phyloP scores from a whole-genome alignment of 2,797 vertebrate genomes.

The Macropodus opercularis region DNA sequence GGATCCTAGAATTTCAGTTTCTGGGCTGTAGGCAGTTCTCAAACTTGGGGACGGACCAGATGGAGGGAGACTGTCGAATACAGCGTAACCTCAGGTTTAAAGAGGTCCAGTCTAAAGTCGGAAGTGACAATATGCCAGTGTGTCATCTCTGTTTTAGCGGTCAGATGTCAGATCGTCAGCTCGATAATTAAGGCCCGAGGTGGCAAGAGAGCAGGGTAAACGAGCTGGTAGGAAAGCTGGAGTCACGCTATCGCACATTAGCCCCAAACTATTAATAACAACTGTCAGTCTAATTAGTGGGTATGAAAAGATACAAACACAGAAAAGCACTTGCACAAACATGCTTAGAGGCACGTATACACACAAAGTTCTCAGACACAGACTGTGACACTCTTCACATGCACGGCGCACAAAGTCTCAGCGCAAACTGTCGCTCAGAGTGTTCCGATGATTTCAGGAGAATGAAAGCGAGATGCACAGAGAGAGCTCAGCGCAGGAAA shows the following conservation, averaged over 20 bases:
- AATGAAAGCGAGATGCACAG: slow-evolving; percentile 18
- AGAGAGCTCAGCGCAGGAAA: slow-evolving; percentile 20
- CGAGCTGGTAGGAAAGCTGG: slow-evolving; percentile 47
- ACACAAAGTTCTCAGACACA: slow-evolving; percentile 1
- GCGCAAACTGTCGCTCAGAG: slow-evolving; percentile 10
- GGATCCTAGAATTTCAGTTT: not conserved
- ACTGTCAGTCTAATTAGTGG: slow-evolving; percentile 75
- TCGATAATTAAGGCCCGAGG: slow-evolving; percentile 71
- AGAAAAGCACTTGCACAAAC: slow-evolving; percentile 36
- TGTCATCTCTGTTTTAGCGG: slow-evolving; percentile 61
- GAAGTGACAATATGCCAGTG: slow-evolving; percentile 65
- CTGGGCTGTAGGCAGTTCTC: not conserved
- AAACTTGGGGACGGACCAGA: slow-evolving; percentile 12
- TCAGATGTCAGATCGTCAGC: slow-evolving; percentile 60
- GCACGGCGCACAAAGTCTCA: slow-evolving; percentile 6
- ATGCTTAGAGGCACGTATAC: slow-evolving; percentile 11
- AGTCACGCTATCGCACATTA: slow-evolving; percentile 68
- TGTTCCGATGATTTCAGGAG: slow-evolving; percentile 24
- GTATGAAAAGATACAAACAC: slow-evolving; percentile 48
- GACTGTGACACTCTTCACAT: slow-evolving; percentile 1
- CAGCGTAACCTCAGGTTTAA: slow-evolving; percentile 38
- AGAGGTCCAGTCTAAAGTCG: slow-evolving; percentile 35
- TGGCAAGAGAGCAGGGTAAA: slow-evolving; percentile 54
- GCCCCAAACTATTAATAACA: slow-evolving; percentile 74
- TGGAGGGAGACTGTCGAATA: slow-evolving; percentile 8